Base-by-base conservation (phyloP, 2,888 invertebrate species). In the Leptinotarsa rubiginosa region DNA sequence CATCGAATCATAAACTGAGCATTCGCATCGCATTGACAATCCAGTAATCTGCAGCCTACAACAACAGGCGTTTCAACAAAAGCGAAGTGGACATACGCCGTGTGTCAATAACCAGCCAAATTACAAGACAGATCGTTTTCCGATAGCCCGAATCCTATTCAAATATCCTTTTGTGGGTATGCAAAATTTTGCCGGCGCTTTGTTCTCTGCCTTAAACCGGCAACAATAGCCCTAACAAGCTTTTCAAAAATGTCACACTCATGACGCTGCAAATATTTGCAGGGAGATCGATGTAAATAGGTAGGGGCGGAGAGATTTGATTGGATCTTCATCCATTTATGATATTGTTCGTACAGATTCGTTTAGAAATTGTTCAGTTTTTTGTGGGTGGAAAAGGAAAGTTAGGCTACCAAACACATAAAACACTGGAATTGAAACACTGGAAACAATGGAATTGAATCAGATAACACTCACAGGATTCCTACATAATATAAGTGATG, bases 41-140 rank as follows among this genome's bases (percentile, higher is more conserved):
- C 62, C 16, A n/a, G n/a, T 62, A 16, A 62, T 62, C 18, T 62
- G 16, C 62, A 16, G 41, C 18, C 16, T 31, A 62, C 59, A 62
- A 62, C 41, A 62, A 62, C 41, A n/a, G 16, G 7, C 41, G 16
- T 16, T 31, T 62, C n/a, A n/a, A 62, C 62, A 62, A 62, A 62
- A 62, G 41, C 25, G 18, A 62, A 41, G 41, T 62, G 62, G 62
- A 62, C 62, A 62, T 62, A 62, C 62, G 62, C 62, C 62, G 31
- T 62, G 56, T 69, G 69, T 69, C 69, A 69, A 78, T 84, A 80
- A 82, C 80, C 81, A 75, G 75, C 80, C 81, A 82, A 83, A 82
- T 81, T 82, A 80, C 80, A 83, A 83, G 83, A 84, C 78, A 79
- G 83, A 84, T 84, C 78, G 81, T 73, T 82, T 80, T 80, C 77